Base-by-base conservation (phyloP, 2,797 vertebrate species). In the Astyanax mexicanus region DNA sequence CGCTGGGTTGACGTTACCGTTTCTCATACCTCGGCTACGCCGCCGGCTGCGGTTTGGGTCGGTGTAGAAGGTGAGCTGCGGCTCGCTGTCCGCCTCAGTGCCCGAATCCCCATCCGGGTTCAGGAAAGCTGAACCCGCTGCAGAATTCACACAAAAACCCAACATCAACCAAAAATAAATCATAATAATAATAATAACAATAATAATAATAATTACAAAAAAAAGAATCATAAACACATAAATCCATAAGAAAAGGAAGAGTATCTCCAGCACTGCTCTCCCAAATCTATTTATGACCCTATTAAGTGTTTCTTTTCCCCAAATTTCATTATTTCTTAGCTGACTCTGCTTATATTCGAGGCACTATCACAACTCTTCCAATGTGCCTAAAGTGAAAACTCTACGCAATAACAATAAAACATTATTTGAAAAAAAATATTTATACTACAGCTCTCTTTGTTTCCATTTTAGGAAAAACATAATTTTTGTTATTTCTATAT, bases 51-150 rank as follows among this genome's bases (percentile, higher is more conserved):
- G 92, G 0, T 98, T 98, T 38, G 98, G 98, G 85, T 99, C 98
- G 0, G 98, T 99, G 92, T 99, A 99, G 92, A 99, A 99, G 83
- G 97, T 96, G 89, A 99, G 93, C 91, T 99, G 98, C 81, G 98
- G 97, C 87, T 99, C 98, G 6, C 96, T 98, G 93, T 99, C 98
- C 3, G 95, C 96, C 91, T 99, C 98, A 0, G 96, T 96, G 74
- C 97, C 95, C 0, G 97, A 99, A 86, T 99, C 98, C 44, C 97
- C 97, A 54, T 99, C 97, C 0, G 98, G 98, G 92, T 98, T 99
- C 89, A 99, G 93, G 89, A 99, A 99, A 0, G 96, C 96, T 47
- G 98, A 99, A 90, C 98, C 98, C 55, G 96, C 98, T 99, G 94
- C 85, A 83, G 88, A 80, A 91, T 88, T 90, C 87, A 92, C 85